Conservation (phyloP, 2,113 vertebrate genomes). For the Oxyura jamaicensis region DNA sequence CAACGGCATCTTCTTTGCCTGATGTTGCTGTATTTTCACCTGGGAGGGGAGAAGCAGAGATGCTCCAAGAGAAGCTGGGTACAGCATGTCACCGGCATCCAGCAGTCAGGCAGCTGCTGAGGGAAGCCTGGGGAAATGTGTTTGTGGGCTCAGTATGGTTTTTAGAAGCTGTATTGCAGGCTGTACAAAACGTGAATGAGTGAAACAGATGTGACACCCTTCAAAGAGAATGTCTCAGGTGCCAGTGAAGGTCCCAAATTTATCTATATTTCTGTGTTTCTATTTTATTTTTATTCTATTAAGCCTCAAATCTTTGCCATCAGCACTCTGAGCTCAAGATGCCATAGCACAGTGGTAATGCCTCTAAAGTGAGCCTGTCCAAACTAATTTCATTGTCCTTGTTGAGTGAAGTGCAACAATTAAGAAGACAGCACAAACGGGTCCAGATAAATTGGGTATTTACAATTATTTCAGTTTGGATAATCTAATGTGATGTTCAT, state of each 20-base stretch:
- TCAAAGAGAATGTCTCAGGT: neutral
- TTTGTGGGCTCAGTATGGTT: neutral
- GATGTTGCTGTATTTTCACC: neutral
- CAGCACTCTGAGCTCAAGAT: neutral
- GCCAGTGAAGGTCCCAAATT: neutral
- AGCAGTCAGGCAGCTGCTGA: neutral
- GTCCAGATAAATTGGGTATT: conserved; percentile 21
- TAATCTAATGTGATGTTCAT: conserved; percentile 31
- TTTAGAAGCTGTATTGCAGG: neutral
- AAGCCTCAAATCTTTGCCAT: conserved; percentile 3
- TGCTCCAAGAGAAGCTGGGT: neutral
- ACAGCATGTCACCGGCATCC: neutral
- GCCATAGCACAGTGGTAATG: neutral
- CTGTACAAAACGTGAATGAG: neutral
- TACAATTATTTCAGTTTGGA: conserved; percentile 49
- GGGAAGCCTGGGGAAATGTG: neutral
- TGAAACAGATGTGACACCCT: neutral
- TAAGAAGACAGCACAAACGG: conserved; percentile 13
- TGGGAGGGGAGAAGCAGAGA: neutral
- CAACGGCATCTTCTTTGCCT: neutral
- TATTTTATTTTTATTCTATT: conserved; percentile 4
- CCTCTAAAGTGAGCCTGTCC: conserved; percentile 25
- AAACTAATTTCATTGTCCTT: conserved; percentile 45
- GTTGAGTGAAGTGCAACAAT: conserved; percentile 51
- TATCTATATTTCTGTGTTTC: neutral